Conservation (phyloP, 2,888 invertebrate species). For the Toxonevra muliebris region DNA sequence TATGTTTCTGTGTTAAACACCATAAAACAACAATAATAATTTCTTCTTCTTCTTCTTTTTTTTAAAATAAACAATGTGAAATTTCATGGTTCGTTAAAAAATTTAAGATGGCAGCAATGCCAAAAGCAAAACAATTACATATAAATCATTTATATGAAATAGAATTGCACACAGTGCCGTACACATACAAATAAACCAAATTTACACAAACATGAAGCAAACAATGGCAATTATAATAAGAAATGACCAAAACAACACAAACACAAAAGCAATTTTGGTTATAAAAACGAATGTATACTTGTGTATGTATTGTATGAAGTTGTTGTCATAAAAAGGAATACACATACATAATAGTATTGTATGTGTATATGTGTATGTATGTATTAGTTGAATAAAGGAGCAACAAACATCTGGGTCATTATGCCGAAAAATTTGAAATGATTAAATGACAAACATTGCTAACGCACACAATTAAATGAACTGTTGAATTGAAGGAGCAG, state of each 20-base stretch:
- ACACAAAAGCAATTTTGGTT: neutral
- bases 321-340: conserved; percentile 12
- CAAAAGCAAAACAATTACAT: too few relatives aligned
- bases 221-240: conserved; percentile 26
- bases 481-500: neutral
- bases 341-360: conserved; percentile 4
- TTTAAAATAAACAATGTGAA: too few relatives aligned
- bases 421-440: conserved; percentile 18
- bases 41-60: too few relatives aligned
- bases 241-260: conserved; percentile 9
- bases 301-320: neutral
- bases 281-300: neutral
- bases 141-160: too few relatives aligned
- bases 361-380: neutral
- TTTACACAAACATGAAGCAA: neutral
- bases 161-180: too few relatives aligned
- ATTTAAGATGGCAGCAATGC: too few relatives aligned
- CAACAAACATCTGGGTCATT: conserved; percentile 25
- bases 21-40: too few relatives aligned
- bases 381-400: neutral
- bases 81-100: too few relatives aligned
- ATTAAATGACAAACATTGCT: neutral
- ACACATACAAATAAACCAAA: too few relatives aligned
- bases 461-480: conserved; percentile 8
- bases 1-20: too few relatives aligned